Conservation (phyloP, 2,888 invertebrate species). For the Eurytoma adleriae region DNA sequence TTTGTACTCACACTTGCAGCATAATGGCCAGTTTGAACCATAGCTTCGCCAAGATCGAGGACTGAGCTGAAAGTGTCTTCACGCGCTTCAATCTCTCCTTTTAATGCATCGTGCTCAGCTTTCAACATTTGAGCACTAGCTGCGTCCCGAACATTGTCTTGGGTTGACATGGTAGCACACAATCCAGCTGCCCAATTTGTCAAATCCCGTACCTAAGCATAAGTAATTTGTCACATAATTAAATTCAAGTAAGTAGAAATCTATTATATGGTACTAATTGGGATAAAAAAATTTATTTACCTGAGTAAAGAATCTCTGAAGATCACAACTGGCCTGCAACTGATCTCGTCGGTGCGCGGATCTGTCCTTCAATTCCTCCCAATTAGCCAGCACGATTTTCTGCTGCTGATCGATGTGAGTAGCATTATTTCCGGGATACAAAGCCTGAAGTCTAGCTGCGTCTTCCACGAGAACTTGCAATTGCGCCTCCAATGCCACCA, state of each 20-base stretch:
- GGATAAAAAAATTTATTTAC: slow-evolving; percentile 69
- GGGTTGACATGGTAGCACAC: slow-evolving; percentile 86
- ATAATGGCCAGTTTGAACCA: slow-evolving; percentile 91
- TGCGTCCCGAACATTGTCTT: slow-evolving; percentile 89
- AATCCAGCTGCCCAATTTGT: slow-evolving; percentile 91
- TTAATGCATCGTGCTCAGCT: slow-evolving; percentile 89
- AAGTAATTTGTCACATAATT: neutral
- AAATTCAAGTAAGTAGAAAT: neutral
- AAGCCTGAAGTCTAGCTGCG: slow-evolving; percentile 89
- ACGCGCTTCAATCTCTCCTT: slow-evolving; percentile 92
- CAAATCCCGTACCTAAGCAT: slow-evolving; percentile 85
- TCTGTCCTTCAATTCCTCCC: slow-evolving; percentile 90
- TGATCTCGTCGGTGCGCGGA: slow-evolving; percentile 88
- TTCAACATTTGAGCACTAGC: slow-evolving; percentile 88
- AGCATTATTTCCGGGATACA: slow-evolving; percentile 95
- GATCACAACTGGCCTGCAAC: slow-evolving; percentile 90
- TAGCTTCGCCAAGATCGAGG: slow-evolving; percentile 86
- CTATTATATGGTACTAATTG: too few relatives aligned
- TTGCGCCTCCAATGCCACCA: slow-evolving; percentile 94
- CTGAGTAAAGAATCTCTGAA: slow-evolving; percentile 92
- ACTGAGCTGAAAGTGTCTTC: slow-evolving; percentile 88
- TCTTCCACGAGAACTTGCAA: slow-evolving; percentile 94
- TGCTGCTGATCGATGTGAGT: slow-evolving; percentile 93
- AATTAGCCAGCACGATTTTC: slow-evolving; percentile 89
- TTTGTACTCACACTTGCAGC: slow-evolving; percentile 79